Base-by-base conservation (phyloP, 2,888 invertebrate species). In the Tribolium freemani region DNA sequence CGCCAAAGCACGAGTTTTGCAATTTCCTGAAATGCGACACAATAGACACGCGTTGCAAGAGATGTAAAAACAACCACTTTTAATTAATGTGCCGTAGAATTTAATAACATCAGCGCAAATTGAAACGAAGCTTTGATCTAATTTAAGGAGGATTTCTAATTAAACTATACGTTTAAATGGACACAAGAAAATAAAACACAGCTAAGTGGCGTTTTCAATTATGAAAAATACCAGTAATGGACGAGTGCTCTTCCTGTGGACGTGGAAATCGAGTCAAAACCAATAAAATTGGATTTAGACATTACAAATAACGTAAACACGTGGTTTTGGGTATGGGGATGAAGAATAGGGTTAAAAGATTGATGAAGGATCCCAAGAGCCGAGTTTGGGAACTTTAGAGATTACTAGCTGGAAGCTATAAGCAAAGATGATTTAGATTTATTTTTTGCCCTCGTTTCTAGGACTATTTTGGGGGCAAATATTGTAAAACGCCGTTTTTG, bases 381-480 rank as follows among this genome's bases (percentile, higher is more conserved):
- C n/a, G n/a, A 38, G 8, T 38, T 38, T 5, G 38, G 31, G 38
- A 9, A 45, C 5, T 58, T 44, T 48, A 60, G 16, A 9, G 9
- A 13, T 31, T n/a, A 16, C 9, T 20, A 51, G 54, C 30, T 5
- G 30, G 21, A 54, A 54, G 21, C 26, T 31, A 13, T 57, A 57
- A 57, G 38, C 11, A 57, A 11, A 53, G 68, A 72, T 67, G 72
- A 71, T 76, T 73, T 74, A 72, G 50, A 26, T 26, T 3, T 26
- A 26, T 26, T 26, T 26, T 26, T 26, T 26, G 10, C 11, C 9
- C 31, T 31, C 31, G 5, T 56, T 31, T 56, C 56, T 1, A 31
- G 5, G 56, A 56, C 11, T 31, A 56, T 31, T 56, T 21, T 6
- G 13, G 21, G 3, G 31, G 10, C 56, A 31, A 56, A 56, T 31